Percentiles rank a stretch among this genome's conserved stretches.
phyloP scores from a whole-genome alignment of 2,797 vertebrate species.

The Nasua narica region DNA sequence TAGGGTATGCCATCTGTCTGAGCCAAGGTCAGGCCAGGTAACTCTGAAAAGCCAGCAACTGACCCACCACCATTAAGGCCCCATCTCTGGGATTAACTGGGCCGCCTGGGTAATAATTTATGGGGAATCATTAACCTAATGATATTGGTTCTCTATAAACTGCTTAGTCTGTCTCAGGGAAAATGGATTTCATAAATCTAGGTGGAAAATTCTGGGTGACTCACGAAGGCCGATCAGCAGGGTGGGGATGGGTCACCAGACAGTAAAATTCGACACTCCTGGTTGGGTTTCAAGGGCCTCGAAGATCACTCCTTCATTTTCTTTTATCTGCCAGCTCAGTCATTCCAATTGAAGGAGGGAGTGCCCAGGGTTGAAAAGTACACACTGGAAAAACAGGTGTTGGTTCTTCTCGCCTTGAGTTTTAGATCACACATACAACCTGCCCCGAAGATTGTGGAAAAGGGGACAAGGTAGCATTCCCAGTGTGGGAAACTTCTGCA shows the following conservation, averaged over 20 bases:
- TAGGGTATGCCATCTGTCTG: not conserved
- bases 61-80: slow-evolving; percentile 57
- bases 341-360: not conserved
- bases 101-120: slow-evolving; percentile 77
- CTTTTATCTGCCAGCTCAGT: not conserved
- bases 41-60: not conserved
- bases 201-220: slow-evolving; percentile 12
- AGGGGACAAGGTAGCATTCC: not conserved
- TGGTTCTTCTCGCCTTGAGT: not conserved
- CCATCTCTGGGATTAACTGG: slow-evolving; percentile 72
- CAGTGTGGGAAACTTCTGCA: not conserved
- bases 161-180: slow-evolving; percentile 70
- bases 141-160: slow-evolving; percentile 78
- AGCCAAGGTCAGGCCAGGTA: not conserved
- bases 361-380: not conserved
- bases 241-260: not conserved
- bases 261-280: not conserved
- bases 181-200: slow-evolving; percentile 75
- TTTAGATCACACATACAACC: not conserved
- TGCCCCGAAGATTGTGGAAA: not conserved
- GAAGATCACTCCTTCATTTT: not conserved
- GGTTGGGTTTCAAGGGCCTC: not conserved
- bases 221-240: not conserved
- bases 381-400: not conserved
- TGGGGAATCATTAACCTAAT: slow-evolving; percentile 84